Percentiles rank a stretch among this genome's conserved stretches.
These are phyloP conservation scores for Coelopa frigida DNA, from an alignment of 1,140 invertebrate genomes.

Conservation along the genomic window DNA sequence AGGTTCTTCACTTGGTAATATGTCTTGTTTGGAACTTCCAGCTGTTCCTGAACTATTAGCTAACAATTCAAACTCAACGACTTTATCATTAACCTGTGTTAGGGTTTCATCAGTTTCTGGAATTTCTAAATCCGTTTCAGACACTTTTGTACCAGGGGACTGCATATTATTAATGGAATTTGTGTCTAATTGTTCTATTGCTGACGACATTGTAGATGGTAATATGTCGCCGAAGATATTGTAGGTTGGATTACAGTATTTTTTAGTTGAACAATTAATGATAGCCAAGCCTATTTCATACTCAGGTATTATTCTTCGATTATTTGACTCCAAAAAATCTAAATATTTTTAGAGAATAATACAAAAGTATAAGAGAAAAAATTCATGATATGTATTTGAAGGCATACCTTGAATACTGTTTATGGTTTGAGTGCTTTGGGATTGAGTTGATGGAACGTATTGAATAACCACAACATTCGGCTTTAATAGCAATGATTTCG, in stretches of 20 bases:
- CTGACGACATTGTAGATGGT: too few species aligned
- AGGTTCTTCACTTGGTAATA: too few species aligned
- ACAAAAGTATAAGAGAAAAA: conserved; percentile 10
- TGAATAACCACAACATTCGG: conserved; percentile 49
- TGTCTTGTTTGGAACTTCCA: too few species aligned
- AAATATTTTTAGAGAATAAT: conserved; percentile 10
- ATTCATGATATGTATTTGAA: neutral
- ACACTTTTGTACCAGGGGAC: too few species aligned
- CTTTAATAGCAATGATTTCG: conserved; percentile 46
- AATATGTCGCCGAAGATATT: conserved; percentile 45
- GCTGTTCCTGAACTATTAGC: too few species aligned
- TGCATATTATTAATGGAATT: too few species aligned
- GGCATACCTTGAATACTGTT: conserved; percentile 44
- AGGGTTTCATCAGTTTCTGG: conserved; percentile 11
- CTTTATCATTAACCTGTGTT: neutral
- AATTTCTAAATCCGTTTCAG: conserved; percentile 4
- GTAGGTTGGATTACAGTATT: conserved; percentile 59
- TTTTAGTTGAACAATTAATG: conserved; percentile 53
- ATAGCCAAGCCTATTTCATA: conserved; percentile 60
- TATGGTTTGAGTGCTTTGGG: conserved; percentile 47
- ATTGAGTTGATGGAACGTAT: conserved; percentile 40
- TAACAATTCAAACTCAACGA: conserved; percentile 1
- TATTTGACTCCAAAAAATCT: conserved; percentile 46
- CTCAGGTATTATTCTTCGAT: conserved; percentile 54
- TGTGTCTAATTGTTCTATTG: too few species aligned